Evolutionary conservation across 2,888 invertebrate species (phyloP).

Genomic region (Ennomos erosarius): DNA sequence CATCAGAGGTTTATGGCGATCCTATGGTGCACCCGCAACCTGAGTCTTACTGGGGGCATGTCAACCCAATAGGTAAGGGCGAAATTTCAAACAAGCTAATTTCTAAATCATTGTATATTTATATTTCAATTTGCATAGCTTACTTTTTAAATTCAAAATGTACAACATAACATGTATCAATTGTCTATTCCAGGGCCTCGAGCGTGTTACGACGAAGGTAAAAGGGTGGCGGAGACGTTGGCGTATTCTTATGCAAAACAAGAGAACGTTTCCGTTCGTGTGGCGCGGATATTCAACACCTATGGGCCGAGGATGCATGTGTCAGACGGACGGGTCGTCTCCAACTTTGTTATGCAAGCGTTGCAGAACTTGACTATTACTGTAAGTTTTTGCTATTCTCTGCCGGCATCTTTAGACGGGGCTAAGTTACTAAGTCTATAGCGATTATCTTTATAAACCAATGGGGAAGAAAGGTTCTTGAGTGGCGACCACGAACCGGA

Average conservation of each 20-base stretch:
- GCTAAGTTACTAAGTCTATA: too few relatives aligned
- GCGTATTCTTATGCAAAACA: slow-evolving; percentile 98
- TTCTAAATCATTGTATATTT: too few relatives aligned
- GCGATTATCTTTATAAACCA: too few relatives aligned
- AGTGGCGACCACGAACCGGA: too few relatives aligned
- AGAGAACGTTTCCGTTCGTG: slow-evolving; percentile 97
- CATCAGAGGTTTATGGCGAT: slow-evolving; percentile 99
- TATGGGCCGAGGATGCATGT: slow-evolving; percentile 99
- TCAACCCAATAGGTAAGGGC: slow-evolving; percentile 95
- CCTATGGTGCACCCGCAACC: slow-evolving; percentile 99
- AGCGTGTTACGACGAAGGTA: slow-evolving; percentile 99
- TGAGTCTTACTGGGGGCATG: slow-evolving; percentile 99
- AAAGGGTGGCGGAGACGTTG: slow-evolving; percentile 98
- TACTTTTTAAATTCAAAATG: too few relatives aligned
- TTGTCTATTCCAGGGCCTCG: slow-evolving; percentile 88
- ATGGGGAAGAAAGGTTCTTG: too few relatives aligned
- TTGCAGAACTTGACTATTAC: slow-evolving; percentile 97
- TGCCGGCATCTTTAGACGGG: too few relatives aligned
- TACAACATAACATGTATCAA: too few relatives aligned
- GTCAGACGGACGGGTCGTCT: slow-evolving; percentile 99
- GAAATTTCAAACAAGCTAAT: slow-evolving; percentile 2
- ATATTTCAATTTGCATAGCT: too few relatives aligned
- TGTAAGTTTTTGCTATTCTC: slow-evolving; percentile 77
- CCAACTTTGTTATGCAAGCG: slow-evolving; percentile 99
- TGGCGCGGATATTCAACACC: slow-evolving; percentile 99